A percentile compares a stretch with the other conserved stretches of the same genome.
Conservation (phyloP, 1,140 invertebrate genomes). For the Trypoxylus dichotomus region DNA sequence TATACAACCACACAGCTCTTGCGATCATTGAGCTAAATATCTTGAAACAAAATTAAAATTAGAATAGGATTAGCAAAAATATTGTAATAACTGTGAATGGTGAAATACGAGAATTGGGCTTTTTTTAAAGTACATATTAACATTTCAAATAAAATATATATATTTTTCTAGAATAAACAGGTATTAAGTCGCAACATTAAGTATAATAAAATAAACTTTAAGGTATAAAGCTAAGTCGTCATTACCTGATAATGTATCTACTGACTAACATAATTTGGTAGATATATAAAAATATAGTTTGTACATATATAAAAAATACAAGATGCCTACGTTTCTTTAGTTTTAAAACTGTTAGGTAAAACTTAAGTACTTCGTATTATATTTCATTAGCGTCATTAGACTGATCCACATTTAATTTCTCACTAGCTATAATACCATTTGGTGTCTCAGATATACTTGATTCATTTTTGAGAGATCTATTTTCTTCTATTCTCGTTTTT, state of each 20-base stretch:
- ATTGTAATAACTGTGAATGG: no score
- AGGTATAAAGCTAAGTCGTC: not conserved
- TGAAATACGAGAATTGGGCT: no score
- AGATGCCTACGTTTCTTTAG: not conserved
- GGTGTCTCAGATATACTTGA: not conserved
- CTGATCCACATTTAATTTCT: not conserved
- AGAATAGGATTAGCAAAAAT: no score
- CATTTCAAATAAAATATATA: slow-evolving; percentile 11
- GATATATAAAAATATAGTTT: not conserved
- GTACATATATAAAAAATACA: not conserved
- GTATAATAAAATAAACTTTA: not conserved
- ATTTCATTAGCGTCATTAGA: not conserved
- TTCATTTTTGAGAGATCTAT: not conserved
- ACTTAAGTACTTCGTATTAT: not conserved
- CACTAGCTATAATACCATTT: not conserved
- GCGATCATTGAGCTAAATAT: no score
- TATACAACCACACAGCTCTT: no score
- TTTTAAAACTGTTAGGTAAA: not conserved
- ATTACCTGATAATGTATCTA: not conserved
- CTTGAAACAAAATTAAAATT: no score
- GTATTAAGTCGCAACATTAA: not conserved
- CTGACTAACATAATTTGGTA: not conserved
- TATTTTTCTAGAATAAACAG: not conserved
- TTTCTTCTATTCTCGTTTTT: not conserved
- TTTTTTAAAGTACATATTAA: no score